phyloP scores from a whole-genome alignment of 2,797 vertebrate genomes.

The Poeciliopsis paucimaculata region DNA sequence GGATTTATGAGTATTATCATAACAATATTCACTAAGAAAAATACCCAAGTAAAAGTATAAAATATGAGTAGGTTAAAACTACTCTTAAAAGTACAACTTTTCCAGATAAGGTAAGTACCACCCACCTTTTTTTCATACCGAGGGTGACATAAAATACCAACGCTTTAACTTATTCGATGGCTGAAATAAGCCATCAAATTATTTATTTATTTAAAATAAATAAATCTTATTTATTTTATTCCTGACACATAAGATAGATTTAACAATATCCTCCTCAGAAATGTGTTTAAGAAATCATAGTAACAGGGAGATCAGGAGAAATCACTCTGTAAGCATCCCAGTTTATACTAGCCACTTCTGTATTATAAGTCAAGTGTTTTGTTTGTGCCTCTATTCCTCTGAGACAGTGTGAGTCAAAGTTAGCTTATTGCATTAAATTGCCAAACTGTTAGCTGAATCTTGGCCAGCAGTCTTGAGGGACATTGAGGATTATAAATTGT shows the following conservation, averaged over 20 bases:
- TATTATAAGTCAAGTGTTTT: not conserved
- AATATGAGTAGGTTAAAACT: not conserved
- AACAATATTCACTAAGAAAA: too few species aligned
- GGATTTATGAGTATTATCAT: too few species aligned
- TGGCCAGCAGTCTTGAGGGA: slow-evolving; percentile 48
- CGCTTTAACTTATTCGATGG: not conserved
- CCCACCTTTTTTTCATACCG: not conserved
- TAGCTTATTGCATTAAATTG: slow-evolving; percentile 50
- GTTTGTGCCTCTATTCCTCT: slow-evolving; percentile 27
- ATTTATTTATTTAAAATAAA: too few species aligned
- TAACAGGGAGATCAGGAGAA: not conserved
- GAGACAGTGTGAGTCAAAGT: slow-evolving; percentile 51
- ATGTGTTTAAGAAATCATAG: not conserved
- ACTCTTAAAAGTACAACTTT: not conserved
- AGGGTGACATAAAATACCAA: not conserved
- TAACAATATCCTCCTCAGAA: not conserved
- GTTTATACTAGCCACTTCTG: not conserved
- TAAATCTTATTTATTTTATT: not conserved
- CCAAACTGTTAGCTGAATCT: slow-evolving; percentile 47
- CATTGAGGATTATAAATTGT: slow-evolving; percentile 70
- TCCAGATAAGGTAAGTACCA: not conserved
- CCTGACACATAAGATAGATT: not conserved
- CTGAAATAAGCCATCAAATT: too few species aligned
- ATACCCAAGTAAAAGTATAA: not conserved
- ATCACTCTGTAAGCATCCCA: not conserved